Base-by-base conservation (phyloP, 2,888 invertebrate genomes). In the Alsophila aescularia region DNA sequence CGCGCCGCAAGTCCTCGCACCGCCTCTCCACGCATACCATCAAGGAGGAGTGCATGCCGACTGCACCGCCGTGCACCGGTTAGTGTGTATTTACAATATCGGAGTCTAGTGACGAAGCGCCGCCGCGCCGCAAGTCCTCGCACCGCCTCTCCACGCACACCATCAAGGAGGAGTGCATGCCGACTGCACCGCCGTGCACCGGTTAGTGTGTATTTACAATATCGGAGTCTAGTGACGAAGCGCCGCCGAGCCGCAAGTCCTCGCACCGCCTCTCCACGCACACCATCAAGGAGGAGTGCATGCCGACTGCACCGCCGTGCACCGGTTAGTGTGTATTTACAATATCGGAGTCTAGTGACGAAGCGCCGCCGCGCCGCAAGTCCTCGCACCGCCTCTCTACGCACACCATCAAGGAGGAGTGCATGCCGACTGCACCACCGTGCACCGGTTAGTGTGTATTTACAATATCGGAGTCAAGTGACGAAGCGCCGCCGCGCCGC, bases 261-360 rank as follows among this genome's bases (percentile, higher is more conserved):
- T 69, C 84, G 0, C 75, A 73, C 0, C 82, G 85, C 0, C 49
- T 66, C 14, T 81, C 85, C 1, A 65, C 41, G 49, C 60, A 62
- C 9, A 49, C 60, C 18, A 52, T 67, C 44, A 68, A 68, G 34
- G 71, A 73, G 0, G 73, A 79, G 9, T 72, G 71, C 41, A 73
- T 80, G 4, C 90, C 90, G 0, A 67, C 87, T 0, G 90, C 90
- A 0, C 90, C 90, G n/a, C 87, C 79, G 0, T 70, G 70, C 1
- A 79, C 87, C 8, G 90, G 90, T 87, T 31, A 15, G 7, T 40
- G 2, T 27, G 5, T 27, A 27, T 6, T n/a, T n/a, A n/a, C 90
- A 1, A 90, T 91, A 85, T 90, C 90, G 0, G 90, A 91, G 72
- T 89, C 89, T 67, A 91, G 90, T 47, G 90, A 91, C 66, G 90